These are phyloP conservation scores for Anagrus nilaparvatae DNA, from an alignment of 1,140 invertebrate species.

Conservation along the genomic window DNA sequence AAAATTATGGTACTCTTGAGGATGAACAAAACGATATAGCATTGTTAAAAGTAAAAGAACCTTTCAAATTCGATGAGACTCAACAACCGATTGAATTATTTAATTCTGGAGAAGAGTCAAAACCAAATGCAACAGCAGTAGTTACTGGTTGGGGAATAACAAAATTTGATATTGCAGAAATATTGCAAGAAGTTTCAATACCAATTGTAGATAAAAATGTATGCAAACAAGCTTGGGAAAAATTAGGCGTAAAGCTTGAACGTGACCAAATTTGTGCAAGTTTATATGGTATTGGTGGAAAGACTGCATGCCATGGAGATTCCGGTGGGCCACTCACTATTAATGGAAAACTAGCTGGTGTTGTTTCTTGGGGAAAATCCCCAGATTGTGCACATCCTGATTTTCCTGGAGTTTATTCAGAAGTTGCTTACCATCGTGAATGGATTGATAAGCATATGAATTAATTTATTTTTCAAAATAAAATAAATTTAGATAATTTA, in stretches of 20 bases:
- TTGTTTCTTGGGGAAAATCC: conserved; percentile 50
- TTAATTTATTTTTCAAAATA: no score
- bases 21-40: conserved; percentile 49
- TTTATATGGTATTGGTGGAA: conserved; percentile 18
- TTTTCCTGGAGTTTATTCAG: conserved; percentile 52
- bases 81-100: conserved; percentile 42
- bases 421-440: no score
- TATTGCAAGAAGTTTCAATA: conserved; percentile 6
- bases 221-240: conserved; percentile 3
- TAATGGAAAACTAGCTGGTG: no score
- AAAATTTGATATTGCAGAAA: neutral
- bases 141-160: conserved; percentile 19
- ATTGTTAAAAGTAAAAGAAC: conserved; percentile 42
- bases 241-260: conserved; percentile 8
- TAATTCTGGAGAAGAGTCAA: neutral
- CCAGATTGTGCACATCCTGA: conserved; percentile 45
- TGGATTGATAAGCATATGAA: no score
- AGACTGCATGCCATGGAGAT: conserved; percentile 54
- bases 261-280: no score
- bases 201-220: conserved; percentile 6
- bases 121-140: conserved; percentile 4
- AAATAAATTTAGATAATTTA: no score
- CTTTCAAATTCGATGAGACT: conserved; percentile 41
- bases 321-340: conserved; percentile 52
- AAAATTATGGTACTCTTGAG: neutral